Evolutionary conservation across 1,140 invertebrate species (phyloP).

Genomic region (Drosophila tropicalis): DNA sequence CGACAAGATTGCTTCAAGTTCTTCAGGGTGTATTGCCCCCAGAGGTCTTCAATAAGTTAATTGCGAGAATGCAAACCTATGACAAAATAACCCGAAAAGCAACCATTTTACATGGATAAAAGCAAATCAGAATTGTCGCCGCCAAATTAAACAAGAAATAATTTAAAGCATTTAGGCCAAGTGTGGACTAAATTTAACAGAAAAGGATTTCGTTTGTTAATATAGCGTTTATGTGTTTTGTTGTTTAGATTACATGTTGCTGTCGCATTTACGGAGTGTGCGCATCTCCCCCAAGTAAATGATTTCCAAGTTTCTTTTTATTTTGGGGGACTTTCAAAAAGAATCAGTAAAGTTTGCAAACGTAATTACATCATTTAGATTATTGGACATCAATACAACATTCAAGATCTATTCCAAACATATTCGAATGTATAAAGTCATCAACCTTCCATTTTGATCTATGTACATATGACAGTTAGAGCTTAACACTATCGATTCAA

Average conservation of each 20-base stretch:
- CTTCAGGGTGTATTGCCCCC: slow-evolving; percentile 96
- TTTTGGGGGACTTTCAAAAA: slow-evolving; percentile 17
- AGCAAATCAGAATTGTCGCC: background rate
- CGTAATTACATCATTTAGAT: slow-evolving; percentile 55
- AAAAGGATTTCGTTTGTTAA: background rate
- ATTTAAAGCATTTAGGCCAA: background rate
- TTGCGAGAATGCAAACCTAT: slow-evolving; percentile 89
- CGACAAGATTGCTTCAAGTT: slow-evolving; percentile 92
- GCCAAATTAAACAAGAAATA: background rate
- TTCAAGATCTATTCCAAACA: no score
- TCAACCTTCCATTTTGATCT: no score
- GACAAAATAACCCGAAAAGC: background rate
- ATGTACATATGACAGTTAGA: no score
- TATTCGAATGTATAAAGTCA: no score
- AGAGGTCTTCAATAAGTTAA: slow-evolving; percentile 92
- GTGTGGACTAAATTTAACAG: background rate
- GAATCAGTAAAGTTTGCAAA: slow-evolving; percentile 38
- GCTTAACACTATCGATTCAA: no score
- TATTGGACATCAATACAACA: background rate
- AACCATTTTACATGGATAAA: background rate
- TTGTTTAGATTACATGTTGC: background rate
- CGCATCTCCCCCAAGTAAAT: background rate
- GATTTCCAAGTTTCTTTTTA: background rate
- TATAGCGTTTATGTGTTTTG: background rate
- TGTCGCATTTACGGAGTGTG: background rate